Evolutionary conservation across 2,113 vertebrate genomes (phyloP), one percentile per base, ranked within the genome.

Genomic region (Apaloderma vittatum): DNA sequence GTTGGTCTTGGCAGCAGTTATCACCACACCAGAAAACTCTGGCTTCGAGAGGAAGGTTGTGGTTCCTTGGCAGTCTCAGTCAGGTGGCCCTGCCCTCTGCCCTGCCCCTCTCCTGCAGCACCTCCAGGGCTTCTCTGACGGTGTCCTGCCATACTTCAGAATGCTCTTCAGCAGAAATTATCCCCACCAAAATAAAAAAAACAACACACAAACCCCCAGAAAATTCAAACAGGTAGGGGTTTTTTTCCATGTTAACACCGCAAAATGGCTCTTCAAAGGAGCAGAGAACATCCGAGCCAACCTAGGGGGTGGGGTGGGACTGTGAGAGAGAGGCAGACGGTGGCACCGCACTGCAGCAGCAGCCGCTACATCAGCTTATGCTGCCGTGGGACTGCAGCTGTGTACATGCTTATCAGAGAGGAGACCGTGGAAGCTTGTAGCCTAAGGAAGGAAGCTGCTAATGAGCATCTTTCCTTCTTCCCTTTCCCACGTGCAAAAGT

Each of bases 381-480:
- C 88, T 95, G 86, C 72, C 0, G 15, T 80, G 89, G 94, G 65
- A 78, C 78, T 81, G 65, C 89, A 96, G 93, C 93, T 96, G 89
- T 59, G 68, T 26, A 80, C 74, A 30, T 2, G 48, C 77, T 72
- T 55, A 82, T 65, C 51, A 2, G 29, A 95, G 67, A 95, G 78
- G 52, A 96, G 78, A 59, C 55, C 1, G 2, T 79, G 59, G 71
- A 94, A 96, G 32, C 85, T 76, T 78, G 76, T 40, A 94, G 88
- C 78, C 85, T 73, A 58, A 94, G 90, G 93, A 96, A 96, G 92
- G 85, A 92, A 96, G 90, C 68, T 77, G 88, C 68, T 95, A 93
- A 97, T 92, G 67, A 96, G 67, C 82, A 92, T 96, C 72, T 94
- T 93, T 92, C 81, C 78, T 93, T 83, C 62, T 94, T 94, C 67